Percentiles rank a stretch among this genome's conserved stretches.
Conservation (phyloP, 2,113 vertebrate species). For the Hippolais icterina region DNA sequence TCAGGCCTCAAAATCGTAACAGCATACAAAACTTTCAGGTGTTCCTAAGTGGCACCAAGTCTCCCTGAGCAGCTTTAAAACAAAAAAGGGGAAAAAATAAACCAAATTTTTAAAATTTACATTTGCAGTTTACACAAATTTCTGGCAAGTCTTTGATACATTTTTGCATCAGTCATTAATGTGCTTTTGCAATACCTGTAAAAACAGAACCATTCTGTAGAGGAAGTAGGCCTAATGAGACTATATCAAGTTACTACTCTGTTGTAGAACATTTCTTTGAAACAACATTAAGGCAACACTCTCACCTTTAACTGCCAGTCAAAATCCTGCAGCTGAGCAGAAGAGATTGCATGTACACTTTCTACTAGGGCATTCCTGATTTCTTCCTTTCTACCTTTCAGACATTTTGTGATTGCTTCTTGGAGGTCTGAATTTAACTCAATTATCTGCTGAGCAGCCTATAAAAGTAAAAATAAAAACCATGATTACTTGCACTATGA, state of each 20-base stretch:
- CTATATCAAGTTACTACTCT: not conserved
- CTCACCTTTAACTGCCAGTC: conserved; percentile 96
- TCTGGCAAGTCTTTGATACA: not conserved
- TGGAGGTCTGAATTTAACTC: conserved; percentile 72
- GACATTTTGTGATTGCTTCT: conserved; percentile 77
- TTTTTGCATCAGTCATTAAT: not conserved
- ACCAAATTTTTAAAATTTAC: not conserved
- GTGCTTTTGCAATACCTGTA: not conserved
- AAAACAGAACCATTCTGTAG: not conserved
- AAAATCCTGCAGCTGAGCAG: conserved; percentile 88
- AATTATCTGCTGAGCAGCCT: conserved; percentile 78
- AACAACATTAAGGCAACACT: not conserved
- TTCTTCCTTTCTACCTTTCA: conserved; percentile 85
- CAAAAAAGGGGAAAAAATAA: not conserved
- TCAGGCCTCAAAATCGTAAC: not conserved
- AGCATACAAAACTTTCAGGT: not conserved
- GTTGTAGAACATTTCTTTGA: not conserved
- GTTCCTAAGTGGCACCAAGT: rapidly evolving
- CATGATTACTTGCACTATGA: rapidly evolving
- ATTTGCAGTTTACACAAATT: not conserved
- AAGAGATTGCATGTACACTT: conserved; percentile 83
- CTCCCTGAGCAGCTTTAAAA: not conserved
- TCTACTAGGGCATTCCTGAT: conserved; percentile 81
- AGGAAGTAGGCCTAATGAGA: not conserved
- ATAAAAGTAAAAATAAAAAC: conserved; percentile 5